Conservation (phyloP, 2,113 vertebrate species). For the Poecile atricapillus region DNA sequence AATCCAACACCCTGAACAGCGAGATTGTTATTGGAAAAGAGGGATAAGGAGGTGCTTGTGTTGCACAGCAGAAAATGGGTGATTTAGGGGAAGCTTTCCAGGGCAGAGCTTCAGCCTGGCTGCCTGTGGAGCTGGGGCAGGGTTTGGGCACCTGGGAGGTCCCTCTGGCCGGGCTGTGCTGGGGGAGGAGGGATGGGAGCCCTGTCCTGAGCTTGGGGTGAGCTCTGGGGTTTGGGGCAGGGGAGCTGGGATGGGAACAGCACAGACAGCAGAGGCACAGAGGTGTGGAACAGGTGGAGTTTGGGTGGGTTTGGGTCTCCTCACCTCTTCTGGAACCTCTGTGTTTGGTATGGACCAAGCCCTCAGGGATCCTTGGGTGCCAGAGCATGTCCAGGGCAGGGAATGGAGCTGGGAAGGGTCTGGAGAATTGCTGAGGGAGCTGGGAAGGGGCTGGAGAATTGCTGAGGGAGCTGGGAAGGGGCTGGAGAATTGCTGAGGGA, state of each 20-base stretch:
- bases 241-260: neutral
- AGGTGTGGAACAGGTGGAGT: accelerated
- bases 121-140: neutral
- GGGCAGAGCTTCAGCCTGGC: neutral
- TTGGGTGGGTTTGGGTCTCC: accelerated
- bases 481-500: neutral
- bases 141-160: accelerated
- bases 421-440: neutral
- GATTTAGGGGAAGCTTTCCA: neutral
- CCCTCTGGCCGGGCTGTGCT: accelerated
- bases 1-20: neutral
- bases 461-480: neutral
- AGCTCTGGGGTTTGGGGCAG: neutral
- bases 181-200: neutral
- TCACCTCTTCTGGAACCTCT: neutral
- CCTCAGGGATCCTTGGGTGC: neutral
- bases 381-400: neutral
- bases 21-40: neutral
- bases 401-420: neutral
- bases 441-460: neutral
- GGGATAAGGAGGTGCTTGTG: neutral
- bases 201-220: neutral
- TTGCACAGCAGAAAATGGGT: neutral
- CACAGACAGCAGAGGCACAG: neutral
- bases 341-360: no score